Base-by-base conservation (phyloP, 2,888 invertebrate species). In the Vandiemenella viatica region DNA sequence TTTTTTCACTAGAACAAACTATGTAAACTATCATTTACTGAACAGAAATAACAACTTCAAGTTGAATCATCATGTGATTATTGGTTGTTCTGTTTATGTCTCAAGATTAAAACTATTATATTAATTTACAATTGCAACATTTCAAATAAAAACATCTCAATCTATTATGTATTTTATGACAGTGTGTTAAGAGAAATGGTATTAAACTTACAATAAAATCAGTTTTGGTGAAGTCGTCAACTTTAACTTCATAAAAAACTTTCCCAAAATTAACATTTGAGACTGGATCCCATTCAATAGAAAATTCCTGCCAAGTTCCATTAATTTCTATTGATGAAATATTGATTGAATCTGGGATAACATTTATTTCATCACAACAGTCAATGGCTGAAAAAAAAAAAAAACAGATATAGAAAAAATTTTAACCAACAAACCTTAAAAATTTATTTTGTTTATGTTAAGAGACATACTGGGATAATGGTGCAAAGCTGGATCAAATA, bases 261-360 rank as follows among this genome's bases (percentile, higher is more conserved):
- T 76, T 74, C 13, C 86, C 88, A 61, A 84, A 84, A 60, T 85
- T 89, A 4, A 86, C 82, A 46, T 79, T 77, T 1, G 67, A 68
- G 0, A 83, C 76, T 0, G 84, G 78, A 16, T 77, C 70, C 93
- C 93, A 95, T 2, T 80, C 80, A 38, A 95, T 76, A 57, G 83
- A 85, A 61, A 93, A 93, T 37, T 76, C 74, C 53, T 84, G 75
- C 78, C 83, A 89, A 15, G 75, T 75, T 0, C 92, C 92, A 3
- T 70, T 67, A 4, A 90, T 78, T 43, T 65, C 66, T 47, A 95
- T 77, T 0, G 81, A 79, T 1, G 74, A 69, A 2, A 72, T 64
- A 45, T 78, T 69, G 2, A 93, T 78, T 0, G 77, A 68, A 55
- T 79, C 77, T 0, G 93, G 93, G 48, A 84, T 76, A 0, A 92